Conservation (phyloP, 2,797 vertebrate species). For the Circus cinereus region DNA sequence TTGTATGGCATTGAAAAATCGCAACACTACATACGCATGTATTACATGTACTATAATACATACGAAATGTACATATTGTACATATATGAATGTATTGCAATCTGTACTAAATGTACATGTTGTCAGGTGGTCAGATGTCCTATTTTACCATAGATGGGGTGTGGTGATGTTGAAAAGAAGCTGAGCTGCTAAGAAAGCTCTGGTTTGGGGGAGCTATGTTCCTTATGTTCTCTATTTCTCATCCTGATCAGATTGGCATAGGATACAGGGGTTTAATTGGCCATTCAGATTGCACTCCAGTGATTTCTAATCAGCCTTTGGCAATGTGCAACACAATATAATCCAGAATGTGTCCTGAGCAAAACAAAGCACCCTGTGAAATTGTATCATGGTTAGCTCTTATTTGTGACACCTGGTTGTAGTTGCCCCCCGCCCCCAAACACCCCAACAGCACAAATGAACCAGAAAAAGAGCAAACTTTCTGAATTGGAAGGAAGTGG, state of each 20-base stretch:
- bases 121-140: not conserved
- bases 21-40: not conserved
- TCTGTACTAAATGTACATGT: not conserved
- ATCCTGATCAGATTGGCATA: not conserved
- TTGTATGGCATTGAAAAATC: not conserved
- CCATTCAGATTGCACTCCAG: not conserved
- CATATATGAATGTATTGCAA: not conserved
- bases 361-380: not conserved
- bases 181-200: not conserved
- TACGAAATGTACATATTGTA: not conserved
- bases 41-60: not conserved
- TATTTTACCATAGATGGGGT: not conserved
- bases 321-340: not conserved
- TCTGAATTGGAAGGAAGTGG: not conserved
- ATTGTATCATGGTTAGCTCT: not conserved
- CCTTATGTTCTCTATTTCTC: not conserved
- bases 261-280: not conserved
- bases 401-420: not conserved
- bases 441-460: not conserved
- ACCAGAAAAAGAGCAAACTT: not conserved
- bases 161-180: not conserved
- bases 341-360: not conserved
- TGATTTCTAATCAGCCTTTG: not conserved
- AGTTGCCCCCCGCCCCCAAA: accelerated
- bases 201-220: not conserved